Conservation (phyloP, 1,140 invertebrate genomes). For the Brachionus asplanchnoidis region DNA sequence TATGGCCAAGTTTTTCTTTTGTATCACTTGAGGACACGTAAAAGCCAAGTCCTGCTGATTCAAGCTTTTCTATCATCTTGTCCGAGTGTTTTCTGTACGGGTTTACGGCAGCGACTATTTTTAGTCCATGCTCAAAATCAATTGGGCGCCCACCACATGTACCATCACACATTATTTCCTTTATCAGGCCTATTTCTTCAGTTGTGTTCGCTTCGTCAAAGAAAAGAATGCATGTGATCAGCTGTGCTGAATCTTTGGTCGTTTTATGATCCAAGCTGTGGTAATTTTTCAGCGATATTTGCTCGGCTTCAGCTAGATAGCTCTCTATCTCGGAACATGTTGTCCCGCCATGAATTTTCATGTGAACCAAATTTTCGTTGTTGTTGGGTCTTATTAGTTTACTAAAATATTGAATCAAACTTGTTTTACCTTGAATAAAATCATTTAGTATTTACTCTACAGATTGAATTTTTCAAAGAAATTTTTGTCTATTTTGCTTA, state of each 20-base stretch:
- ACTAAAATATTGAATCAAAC: conserved; percentile 15
- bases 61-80: conserved; percentile 49
- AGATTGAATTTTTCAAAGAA: background rate
- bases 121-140: conserved; percentile 45
- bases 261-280: conserved; percentile 44
- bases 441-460: background rate
- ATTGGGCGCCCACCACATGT: conserved; percentile 47
- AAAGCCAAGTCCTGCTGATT: conserved; percentile 52
- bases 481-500: background rate
- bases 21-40: conserved; percentile 49
- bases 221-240: conserved; percentile 51
- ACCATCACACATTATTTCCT: conserved; percentile 54
- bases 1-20: conserved; percentile 44
- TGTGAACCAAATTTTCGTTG: background rate
- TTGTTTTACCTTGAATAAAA: conserved; percentile 16
- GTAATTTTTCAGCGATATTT: conserved; percentile 27
- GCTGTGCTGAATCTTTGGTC: background rate
- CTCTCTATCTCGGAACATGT: conserved; percentile 46
- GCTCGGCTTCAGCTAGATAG: conserved; percentile 48
- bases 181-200: conserved; percentile 51
- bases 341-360: conserved; percentile 53
- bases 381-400: background rate
- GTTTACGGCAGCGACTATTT: conserved; percentile 53
- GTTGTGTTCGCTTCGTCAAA: conserved; percentile 56
- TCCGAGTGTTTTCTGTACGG: conserved; percentile 53